Evolutionary conservation across 2,888 invertebrate species (phyloP), one percentile per base, ranked within the genome.

Genomic region (Nomada lathburiana): DNA sequence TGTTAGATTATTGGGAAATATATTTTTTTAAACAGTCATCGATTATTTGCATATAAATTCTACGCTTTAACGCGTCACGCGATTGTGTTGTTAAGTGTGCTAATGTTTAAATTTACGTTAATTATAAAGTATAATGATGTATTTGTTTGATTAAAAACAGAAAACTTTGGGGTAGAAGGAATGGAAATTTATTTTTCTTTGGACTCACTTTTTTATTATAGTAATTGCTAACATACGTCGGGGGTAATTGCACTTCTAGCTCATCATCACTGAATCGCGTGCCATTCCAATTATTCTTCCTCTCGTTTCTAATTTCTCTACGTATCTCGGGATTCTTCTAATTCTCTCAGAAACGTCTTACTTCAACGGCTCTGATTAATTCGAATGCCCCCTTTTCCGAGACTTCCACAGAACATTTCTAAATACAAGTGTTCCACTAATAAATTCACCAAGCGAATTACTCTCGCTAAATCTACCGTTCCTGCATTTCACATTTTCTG

Each of bases 221-320:
- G 13, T 47, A 36, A 7, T 53, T n/a, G 2, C n/a, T 53, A 18
- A n/a, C 10, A 53, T n/a, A n/a, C 53, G 53, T 53, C n/a, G 2
- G n/a, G 50, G n/a, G 53, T 18, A 53, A 53, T 53, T 53, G n/a
- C 53, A n/a, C n/a, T 53, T n/a, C n/a, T n/a, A n/a, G 18, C n/a
- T 53, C 53, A n/a, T 53, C n/a, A n/a, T 53, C 18, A 7, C n/a
- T n/a, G n/a, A 53, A n/a, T 53, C n/a, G 53, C 53, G 53, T 53
- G 53, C 53, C n/a, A 18, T n/a, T 53, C 53, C n/a, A 53, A 20
- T 53, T 53, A 53, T 53, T 53, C 53, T 53, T 53, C n/a, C 53
- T 5, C 50, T 18, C 50, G 10, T 53, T 53, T 53, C 53, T 53
- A 10, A 53, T n/a, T 53, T n/a, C n/a, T 53, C 10, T 9, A 10